Conservation (phyloP, 2,888 invertebrate species). For the Polietes domitor region DNA sequence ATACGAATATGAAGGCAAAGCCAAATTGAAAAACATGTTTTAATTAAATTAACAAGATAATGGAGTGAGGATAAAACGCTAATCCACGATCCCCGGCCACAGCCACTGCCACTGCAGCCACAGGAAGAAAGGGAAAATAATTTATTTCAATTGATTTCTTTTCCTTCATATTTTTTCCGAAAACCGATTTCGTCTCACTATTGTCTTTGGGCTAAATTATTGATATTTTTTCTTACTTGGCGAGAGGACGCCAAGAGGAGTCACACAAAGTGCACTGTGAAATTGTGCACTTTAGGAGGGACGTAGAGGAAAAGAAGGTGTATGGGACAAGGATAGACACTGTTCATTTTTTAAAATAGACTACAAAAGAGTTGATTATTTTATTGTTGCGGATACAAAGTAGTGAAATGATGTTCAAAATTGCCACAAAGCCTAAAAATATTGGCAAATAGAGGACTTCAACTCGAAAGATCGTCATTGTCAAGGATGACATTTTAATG, state of each 20-base stretch:
- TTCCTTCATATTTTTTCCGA: constrained; percentile 28
- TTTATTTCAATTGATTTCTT: constrained; percentile 32
- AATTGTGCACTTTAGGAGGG: background rate
- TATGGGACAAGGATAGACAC: too few species aligned
- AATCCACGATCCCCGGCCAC: background rate
- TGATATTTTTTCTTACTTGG: background rate
- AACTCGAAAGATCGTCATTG: too few species aligned
- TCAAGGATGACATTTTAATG: too few species aligned
- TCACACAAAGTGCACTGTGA: background rate
- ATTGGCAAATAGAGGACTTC: too few species aligned
- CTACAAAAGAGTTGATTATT: too few species aligned
- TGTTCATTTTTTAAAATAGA: too few species aligned
- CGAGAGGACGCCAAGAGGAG: background rate
- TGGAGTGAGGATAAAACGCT: constrained; percentile 38
- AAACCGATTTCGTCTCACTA: background rate
- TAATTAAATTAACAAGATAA: constrained; percentile 56
- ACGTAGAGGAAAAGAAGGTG: background rate
- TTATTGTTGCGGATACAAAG: too few species aligned
- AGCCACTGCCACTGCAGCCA: background rate
- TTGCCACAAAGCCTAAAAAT: too few species aligned
- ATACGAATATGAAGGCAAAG: constrained; percentile 23
- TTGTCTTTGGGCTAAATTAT: constrained; percentile 6
- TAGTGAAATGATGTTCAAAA: too few species aligned
- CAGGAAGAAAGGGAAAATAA: constrained; percentile 28
- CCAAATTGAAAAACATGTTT: constrained; percentile 43